These are phyloP conservation scores for Amphiprion clarkii DNA, from an alignment of 2,797 vertebrate genomes.

Conservation along the genomic window DNA sequence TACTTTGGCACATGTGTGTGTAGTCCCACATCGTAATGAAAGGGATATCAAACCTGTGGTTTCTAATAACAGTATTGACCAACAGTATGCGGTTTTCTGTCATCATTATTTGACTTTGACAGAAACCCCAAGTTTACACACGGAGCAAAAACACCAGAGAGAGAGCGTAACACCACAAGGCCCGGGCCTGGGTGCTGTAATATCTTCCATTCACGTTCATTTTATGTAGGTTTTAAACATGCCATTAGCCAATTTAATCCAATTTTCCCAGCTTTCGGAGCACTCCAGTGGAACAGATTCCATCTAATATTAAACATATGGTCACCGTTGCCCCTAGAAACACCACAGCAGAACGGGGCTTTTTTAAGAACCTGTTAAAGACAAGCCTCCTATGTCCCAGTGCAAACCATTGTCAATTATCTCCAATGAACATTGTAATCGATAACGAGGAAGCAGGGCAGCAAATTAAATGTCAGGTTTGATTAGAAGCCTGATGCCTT, in stretches of 20 bases:
- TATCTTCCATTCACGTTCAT: slow-evolving; percentile 88
- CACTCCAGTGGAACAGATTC: slow-evolving; percentile 89
- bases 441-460: slow-evolving; percentile 85
- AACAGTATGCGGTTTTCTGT: slow-evolving; percentile 78
- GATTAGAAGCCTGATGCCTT: slow-evolving; percentile 88
- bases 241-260: slow-evolving; percentile 91
- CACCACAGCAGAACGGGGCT: slow-evolving; percentile 60
- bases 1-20: slow-evolving; percentile 57
- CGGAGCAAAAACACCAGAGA: slow-evolving; percentile 72
- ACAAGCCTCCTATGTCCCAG: slow-evolving; percentile 74
- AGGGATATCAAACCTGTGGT: slow-evolving; percentile 80
- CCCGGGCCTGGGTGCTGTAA: slow-evolving; percentile 76
- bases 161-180: slow-evolving; percentile 76
- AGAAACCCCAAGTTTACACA: slow-evolving; percentile 85
- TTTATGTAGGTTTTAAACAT: slow-evolving; percentile 90
- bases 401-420: slow-evolving; percentile 82
- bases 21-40: slow-evolving; percentile 72
- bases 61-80: slow-evolving; percentile 83
- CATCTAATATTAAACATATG: slow-evolving; percentile 92
- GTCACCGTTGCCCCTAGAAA: slow-evolving; percentile 80
- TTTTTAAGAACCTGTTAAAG: slow-evolving; percentile 78
- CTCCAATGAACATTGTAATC: slow-evolving; percentile 81
- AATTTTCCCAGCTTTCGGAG: slow-evolving; percentile 88
- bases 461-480: slow-evolving; percentile 89
- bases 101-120: slow-evolving; percentile 81